A percentile compares a stretch with the other conserved stretches of the same genome.
Conservation (phyloP, 1,140 invertebrate species). For the Platorchestia sp. region DNA sequence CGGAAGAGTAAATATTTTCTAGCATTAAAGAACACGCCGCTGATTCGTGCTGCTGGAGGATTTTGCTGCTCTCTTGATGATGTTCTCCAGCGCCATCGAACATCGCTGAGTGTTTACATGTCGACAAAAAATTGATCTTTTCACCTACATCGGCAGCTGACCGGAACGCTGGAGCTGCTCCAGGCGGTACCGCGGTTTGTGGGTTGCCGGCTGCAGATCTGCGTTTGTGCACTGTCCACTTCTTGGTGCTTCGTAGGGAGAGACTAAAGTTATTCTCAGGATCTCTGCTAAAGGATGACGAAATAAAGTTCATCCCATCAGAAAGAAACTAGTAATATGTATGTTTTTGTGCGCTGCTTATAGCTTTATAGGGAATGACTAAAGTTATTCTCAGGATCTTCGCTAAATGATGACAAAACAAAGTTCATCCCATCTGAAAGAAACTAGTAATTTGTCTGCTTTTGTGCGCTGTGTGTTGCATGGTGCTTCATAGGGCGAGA, state of each 20-base stretch:
- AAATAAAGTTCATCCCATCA: neutral
- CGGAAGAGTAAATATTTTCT: neutral
- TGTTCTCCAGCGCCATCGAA: neutral
- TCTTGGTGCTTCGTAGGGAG: neutral
- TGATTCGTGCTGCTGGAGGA: neutral
- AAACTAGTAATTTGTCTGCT: neutral
- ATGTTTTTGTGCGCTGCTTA: neutral
- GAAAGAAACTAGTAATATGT: neutral
- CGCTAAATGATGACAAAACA: neutral
- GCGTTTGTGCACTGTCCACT: neutral
- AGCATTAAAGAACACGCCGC: neutral
- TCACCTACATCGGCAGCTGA: constrained; percentile 41
- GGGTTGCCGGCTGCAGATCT: neutral
- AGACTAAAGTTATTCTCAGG: neutral
- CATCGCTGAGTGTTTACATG: constrained; percentile 6
- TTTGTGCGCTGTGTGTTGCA: neutral
- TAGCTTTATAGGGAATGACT: neutral
- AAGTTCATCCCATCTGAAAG: neutral
- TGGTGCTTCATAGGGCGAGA: neutral
- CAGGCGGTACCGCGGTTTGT: neutral
- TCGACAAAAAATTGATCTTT: neutral
- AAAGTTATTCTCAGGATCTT: neutral
- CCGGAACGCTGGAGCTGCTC: neutral
- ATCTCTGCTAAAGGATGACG: neutral
- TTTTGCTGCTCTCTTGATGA: neutral